Conservation (phyloP, 1,140 invertebrate genomes). For the Drepana arcuata region DNA sequence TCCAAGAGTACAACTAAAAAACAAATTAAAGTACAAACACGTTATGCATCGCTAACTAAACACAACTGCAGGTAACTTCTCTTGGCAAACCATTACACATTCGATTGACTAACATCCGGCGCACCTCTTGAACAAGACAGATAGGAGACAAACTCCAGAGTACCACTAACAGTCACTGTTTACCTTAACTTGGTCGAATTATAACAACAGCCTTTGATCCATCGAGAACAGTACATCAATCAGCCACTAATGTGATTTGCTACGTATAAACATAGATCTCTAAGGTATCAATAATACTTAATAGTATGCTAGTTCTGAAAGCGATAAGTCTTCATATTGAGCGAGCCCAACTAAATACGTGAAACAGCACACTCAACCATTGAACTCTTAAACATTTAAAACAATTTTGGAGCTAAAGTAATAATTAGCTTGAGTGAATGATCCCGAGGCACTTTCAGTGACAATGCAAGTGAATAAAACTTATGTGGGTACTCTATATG, state of each 20-base stretch:
- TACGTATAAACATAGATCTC: conserved; percentile 56
- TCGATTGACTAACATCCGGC: conserved; percentile 62
- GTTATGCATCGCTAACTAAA: conserved; percentile 70
- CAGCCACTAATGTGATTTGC: conserved; percentile 60
- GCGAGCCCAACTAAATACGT: conserved; percentile 61
- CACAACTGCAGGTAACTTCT: conserved; percentile 71
- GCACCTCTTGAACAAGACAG: conserved; percentile 60
- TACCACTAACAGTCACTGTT: conserved; percentile 40
- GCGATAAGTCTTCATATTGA: conserved; percentile 69
- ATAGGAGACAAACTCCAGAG: conserved; percentile 31
- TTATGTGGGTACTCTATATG: too few species aligned
- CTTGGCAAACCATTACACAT: conserved; percentile 66
- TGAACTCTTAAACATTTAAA: conserved; percentile 26
- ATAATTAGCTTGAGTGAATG: conserved; percentile 7
- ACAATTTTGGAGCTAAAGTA: conserved; percentile 7
- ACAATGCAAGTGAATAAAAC: conserved; percentile 29
- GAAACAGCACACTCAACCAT: conserved; percentile 54
- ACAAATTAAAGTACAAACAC: conserved; percentile 73
- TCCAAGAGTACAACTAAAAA: conserved; percentile 72
- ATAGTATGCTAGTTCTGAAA: conserved; percentile 56
- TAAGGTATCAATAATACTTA: conserved; percentile 60
- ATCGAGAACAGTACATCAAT: conserved; percentile 55
- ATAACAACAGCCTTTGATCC: conserved; percentile 54
- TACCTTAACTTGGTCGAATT: conserved; percentile 60
- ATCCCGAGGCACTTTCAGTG: conserved; percentile 28